Conservation (phyloP, 2,797 vertebrate species). For the Varecia variegata region DNA sequence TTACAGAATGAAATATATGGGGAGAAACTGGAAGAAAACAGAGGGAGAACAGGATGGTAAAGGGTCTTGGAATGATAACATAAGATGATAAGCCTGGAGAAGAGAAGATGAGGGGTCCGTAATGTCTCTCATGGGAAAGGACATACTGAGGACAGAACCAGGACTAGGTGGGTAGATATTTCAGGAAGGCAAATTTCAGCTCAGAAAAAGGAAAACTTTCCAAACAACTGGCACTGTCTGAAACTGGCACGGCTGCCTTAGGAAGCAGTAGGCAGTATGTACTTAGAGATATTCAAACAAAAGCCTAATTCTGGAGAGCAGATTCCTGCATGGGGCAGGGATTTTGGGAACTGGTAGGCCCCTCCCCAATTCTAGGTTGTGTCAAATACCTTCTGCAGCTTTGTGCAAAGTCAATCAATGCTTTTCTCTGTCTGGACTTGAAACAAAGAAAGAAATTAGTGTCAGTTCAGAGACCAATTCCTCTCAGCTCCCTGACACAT, state of each 20-base stretch:
- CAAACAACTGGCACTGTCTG: not conserved
- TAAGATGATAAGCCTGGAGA: not conserved
- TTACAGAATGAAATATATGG: not conserved
- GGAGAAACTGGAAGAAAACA: not conserved
- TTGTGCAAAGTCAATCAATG: not conserved
- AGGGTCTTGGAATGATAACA: not conserved
- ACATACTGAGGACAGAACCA: not conserved
- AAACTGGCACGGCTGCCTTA: not conserved
- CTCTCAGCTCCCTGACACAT: not conserved
- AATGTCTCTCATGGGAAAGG: not conserved
- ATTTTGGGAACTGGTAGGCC: not conserved
- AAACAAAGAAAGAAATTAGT: conserved; percentile 9
- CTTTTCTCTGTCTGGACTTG: not conserved
- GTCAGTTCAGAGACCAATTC: not conserved
- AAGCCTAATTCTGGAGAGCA: not conserved
- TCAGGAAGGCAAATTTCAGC: not conserved
- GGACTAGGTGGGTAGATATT: not conserved
- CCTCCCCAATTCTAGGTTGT: not conserved
- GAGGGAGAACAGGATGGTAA: not conserved
- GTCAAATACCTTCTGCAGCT: not conserved
- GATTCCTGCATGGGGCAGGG: not conserved
- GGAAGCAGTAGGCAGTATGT: not conserved
- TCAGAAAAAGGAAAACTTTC: not conserved
- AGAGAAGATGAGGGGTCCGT: not conserved
- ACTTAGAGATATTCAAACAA: not conserved